These are phyloP conservation scores for Odontesthes bonariensis DNA, from an alignment of 2,113 vertebrate species.

Conservation along the genomic window DNA sequence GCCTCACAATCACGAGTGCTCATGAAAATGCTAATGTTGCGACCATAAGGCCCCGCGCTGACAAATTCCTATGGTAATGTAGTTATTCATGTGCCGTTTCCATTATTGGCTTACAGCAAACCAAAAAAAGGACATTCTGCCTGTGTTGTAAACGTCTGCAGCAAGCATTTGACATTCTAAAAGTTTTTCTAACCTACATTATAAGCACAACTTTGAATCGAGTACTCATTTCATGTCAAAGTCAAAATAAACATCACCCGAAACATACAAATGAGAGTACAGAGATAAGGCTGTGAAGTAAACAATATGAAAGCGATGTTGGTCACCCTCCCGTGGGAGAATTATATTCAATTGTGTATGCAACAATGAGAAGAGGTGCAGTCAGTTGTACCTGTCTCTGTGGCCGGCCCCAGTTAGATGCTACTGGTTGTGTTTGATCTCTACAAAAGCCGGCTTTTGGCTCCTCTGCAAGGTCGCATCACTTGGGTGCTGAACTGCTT, in stretches of 20 bases:
- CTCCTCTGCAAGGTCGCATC: constrained; percentile 65
- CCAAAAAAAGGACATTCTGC: constrained; percentile 35
- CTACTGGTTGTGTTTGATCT: constrained; percentile 70
- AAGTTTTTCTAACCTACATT: neutral
- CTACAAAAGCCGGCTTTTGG: constrained; percentile 60
- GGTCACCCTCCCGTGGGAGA: constrained; percentile 41
- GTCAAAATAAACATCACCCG: constrained; percentile 41
- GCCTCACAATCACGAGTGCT: constrained; percentile 32
- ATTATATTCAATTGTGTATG: constrained; percentile 37
- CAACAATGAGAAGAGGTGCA: constrained; percentile 44
- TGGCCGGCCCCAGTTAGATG: constrained; percentile 55
- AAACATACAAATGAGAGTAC: constrained; percentile 32
- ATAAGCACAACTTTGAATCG: neutral
- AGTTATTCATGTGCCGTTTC: constrained; percentile 60
- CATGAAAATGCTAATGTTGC: constrained; percentile 58
- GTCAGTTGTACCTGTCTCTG: constrained; percentile 49
- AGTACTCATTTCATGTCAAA: constrained; percentile 28
- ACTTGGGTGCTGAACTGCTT: constrained; percentile 68
- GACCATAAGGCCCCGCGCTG: constrained; percentile 24
- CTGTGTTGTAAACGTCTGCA: neutral
- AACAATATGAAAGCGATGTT: constrained; percentile 55
- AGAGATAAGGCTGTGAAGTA: constrained; percentile 31
- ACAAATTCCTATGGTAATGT: constrained; percentile 77
- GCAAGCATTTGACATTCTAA: constrained; percentile 12
- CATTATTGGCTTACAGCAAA: constrained; percentile 61